Evolutionary conservation across 1,140 invertebrate genomes (phyloP), one percentile per base, ranked within the genome.

Genomic region (Solenopsis fugax): DNA sequence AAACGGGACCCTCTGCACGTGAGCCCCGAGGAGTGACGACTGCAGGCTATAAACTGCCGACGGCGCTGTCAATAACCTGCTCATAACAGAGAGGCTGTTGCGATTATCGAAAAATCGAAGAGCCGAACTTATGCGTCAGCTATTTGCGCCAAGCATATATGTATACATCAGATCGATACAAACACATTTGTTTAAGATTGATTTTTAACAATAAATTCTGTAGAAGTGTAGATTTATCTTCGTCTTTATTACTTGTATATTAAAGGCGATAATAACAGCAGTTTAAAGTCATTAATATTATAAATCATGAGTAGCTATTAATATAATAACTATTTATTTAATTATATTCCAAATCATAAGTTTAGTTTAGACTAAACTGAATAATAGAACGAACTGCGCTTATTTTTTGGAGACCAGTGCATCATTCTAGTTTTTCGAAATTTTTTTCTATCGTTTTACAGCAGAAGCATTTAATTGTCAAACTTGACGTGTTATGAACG

Each of bases 1-100:
- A 91, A 88, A 91, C 89, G 90, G 89, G 89, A 91, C 89, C 86
- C 75, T 87, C 88, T 91, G 90, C 90, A 90, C 90, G 78, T 88
- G 82, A 91, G 90, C 82, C 90, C 87, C 90, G 90, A 91, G 77
- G 90, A 89, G 90, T 87, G 90, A 80, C 78, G 78, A 77, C 60
- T 62, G 71, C 64, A 56, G 65, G 76, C 69, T 87, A 89, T 85
- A 21, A 77, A 58, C 29, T 84, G 80, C 64, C 88, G 87, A 86
- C 73, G 50, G 64, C 29, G 80, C 69, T 84, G 69, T 84, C 69
- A 84, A 75, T 73, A 75, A 84, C 54, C 54, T 50, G 69, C 54
- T 75, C 69, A 37, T 82, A 82, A 75, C 52, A 81, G 56, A 84
- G 41, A 73, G 18, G 67, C 24, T 73, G 41, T 82, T 73, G 54